A percentile compares a stretch with the other conserved stretches of the same genome.
Evolutionary conservation across 2,888 invertebrate species (phyloP).

Genomic region (Acronicta leporina): DNA sequence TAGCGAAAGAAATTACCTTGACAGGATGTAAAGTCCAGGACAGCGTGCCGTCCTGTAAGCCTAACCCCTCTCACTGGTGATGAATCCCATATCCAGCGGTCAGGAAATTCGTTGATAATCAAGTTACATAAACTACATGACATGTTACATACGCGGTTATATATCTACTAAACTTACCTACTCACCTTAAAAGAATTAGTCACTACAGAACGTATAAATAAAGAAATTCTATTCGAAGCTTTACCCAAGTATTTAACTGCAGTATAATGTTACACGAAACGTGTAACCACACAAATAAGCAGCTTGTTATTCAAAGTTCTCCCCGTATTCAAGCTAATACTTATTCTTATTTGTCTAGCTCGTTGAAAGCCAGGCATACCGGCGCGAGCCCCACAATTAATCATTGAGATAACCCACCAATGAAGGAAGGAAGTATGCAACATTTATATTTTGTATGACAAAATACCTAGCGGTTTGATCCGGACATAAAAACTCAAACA

Average conservation of each 20-base stretch:
- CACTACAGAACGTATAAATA: neutral
- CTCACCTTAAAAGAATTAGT: neutral
- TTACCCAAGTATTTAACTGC: neutral
- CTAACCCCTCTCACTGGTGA: too few species aligned
- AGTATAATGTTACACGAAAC: conserved; percentile 1
- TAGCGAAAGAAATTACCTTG: too few species aligned
- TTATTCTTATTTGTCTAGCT: conserved; percentile 62
- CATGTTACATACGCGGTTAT: too few species aligned
- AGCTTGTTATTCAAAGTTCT: conserved; percentile 43
- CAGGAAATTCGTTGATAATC: too few species aligned
- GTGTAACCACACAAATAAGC: conserved; percentile 8
- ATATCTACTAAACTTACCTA: too few species aligned
- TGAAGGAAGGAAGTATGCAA: conserved; percentile 87
- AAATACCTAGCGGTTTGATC: conserved; percentile 88
- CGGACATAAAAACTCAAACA: conserved; percentile 87
- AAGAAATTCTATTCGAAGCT: neutral
- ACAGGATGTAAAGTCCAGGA: too few species aligned
- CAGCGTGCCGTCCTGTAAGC: too few species aligned
- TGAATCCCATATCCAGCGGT: too few species aligned
- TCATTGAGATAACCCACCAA: conserved; percentile 86
- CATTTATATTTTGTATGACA: conserved; percentile 89
- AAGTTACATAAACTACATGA: too few species aligned
- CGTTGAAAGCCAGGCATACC: conserved; percentile 74
- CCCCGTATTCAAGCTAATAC: conserved; percentile 48
- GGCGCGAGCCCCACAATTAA: conserved; percentile 79